Evolutionary conservation across 2,888 invertebrate genomes (phyloP).

Genomic region (Odontocerum albicorne): DNA sequence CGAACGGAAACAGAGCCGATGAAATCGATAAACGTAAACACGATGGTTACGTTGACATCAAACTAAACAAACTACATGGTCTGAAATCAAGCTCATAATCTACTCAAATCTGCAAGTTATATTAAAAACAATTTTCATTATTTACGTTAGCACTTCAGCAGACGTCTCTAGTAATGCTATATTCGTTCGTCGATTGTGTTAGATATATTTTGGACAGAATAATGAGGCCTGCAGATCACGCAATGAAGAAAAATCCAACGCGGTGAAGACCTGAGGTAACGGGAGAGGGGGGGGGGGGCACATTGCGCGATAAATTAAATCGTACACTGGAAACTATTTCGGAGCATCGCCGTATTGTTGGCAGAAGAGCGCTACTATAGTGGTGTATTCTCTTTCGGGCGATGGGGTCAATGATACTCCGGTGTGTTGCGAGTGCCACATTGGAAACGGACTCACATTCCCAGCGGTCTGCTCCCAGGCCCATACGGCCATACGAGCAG

Average conservation of each 20-base stretch:
- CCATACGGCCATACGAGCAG: not conserved
- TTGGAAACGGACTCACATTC: constrained; percentile 18
- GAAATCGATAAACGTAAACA: too few species aligned
- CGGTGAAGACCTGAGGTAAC: not conserved
- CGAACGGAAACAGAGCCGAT: too few species aligned
- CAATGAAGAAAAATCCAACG: not conserved
- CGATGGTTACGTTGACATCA: too few species aligned
- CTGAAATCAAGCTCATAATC: too few species aligned
- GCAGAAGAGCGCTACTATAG: constrained; percentile 6
- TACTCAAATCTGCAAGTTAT: too few species aligned
- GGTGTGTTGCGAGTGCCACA: constrained; percentile 9
- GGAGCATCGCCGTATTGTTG: constrained; percentile 20
- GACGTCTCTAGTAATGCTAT: too few species aligned
- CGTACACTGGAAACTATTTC: constrained; percentile 24
- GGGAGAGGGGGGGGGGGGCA: constrained; percentile 11
- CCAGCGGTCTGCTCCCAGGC: too few species aligned
- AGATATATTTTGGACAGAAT: not conserved
- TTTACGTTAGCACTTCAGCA: too few species aligned
- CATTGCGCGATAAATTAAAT: constrained; percentile 25
- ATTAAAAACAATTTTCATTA: too few species aligned
- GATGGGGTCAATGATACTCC: constrained; percentile 23
- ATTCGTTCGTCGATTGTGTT: not conserved
- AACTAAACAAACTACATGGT: too few species aligned
- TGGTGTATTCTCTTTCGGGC: constrained; percentile 10
- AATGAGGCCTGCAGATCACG: not conserved